Evolutionary conservation across 1,140 invertebrate genomes (phyloP).

Genomic region (Tetraneura akinire): DNA sequence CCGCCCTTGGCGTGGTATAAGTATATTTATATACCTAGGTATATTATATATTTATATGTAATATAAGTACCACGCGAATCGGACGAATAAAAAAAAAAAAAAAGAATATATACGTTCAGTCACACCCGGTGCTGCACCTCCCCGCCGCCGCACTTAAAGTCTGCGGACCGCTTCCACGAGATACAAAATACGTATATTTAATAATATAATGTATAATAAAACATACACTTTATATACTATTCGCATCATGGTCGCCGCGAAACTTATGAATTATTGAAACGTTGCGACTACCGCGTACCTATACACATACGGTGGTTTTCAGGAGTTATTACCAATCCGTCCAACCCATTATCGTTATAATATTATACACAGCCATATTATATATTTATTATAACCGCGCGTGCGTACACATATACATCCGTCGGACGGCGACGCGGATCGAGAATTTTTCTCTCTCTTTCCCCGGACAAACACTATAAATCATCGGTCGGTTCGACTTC

Average conservation of each 20-base stretch:
- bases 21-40: background rate
- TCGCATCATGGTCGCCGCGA: background rate
- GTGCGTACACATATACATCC: background rate
- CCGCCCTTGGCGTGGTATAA: too few species aligned
- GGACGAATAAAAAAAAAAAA: background rate
- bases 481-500: conserved; percentile 22
- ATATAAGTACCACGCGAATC: background rate
- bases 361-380: background rate
- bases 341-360: conserved; percentile 16
- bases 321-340: conserved; percentile 48
- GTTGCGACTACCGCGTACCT: background rate
- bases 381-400: too few species aligned
- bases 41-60: background rate
- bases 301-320: conserved; percentile 10
- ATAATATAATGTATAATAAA: too few species aligned
- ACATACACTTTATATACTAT: too few species aligned
- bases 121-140: background rate
- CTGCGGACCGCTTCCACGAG: background rate
- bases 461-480: conserved; percentile 1
- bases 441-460: background rate
- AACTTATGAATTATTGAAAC: conserved; percentile 50
- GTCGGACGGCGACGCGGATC: background rate
- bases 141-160: background rate
- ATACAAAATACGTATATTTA: background rate
- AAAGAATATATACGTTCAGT: background rate